Conservation (phyloP, 2,888 invertebrate species). For the Mythimna impura region DNA sequence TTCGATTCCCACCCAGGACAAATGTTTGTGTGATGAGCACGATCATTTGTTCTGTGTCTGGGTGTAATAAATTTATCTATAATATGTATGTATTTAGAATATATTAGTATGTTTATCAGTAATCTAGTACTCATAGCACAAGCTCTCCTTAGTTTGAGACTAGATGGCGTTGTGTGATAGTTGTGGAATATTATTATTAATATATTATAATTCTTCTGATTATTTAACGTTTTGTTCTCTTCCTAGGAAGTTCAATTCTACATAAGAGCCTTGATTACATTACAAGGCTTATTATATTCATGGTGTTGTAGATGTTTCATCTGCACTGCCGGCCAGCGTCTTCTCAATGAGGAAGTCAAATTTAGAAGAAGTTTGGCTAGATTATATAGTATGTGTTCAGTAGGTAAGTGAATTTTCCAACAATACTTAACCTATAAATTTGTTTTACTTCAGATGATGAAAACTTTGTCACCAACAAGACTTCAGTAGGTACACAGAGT, state of each 20-base stretch:
- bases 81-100: too few relatives aligned
- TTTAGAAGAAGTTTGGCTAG: slow-evolving; percentile 17
- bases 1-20: too few relatives aligned
- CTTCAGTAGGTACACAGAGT: background rate
- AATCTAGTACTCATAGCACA: too few relatives aligned
- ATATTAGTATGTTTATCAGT: too few relatives aligned
- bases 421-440: too few relatives aligned
- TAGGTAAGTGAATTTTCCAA: slow-evolving; percentile 13
- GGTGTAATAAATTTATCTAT: too few relatives aligned
- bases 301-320: background rate
- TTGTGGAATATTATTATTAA: too few relatives aligned
- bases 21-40: too few relatives aligned
- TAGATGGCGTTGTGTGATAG: too few relatives aligned
- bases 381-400: slow-evolving; percentile 18
- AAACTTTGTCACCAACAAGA: background rate
- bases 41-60: too few relatives aligned
- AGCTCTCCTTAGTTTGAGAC: too few relatives aligned
- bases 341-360: slow-evolving; percentile 21
- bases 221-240: background rate
- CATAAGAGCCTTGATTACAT: background rate
- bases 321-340: slow-evolving; percentile 5
- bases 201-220: background rate
- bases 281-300: slow-evolving; percentile 22
- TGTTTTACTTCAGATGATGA: background rate
- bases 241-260: background rate